Base-by-base conservation (phyloP, 2,113 vertebrate species). In the Thamnophis sirtalis region DNA sequence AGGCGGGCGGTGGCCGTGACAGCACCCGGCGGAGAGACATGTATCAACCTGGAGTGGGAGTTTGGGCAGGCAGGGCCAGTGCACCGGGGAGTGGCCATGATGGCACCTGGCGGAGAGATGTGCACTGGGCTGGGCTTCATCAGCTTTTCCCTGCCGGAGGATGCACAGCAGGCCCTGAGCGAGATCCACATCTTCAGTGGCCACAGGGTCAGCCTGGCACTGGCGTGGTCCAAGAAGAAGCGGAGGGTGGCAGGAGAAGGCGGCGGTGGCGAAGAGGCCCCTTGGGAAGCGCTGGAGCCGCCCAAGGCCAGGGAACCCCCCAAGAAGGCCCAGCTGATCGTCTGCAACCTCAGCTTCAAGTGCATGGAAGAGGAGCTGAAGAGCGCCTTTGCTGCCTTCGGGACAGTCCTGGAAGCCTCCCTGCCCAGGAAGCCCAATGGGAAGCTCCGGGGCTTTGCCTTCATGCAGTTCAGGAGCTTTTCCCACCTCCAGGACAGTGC, bases 281-380 rank as follows among this genome's bases (percentile, higher is more conserved):
- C 95, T n/a, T 93, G 95, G 89, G 94, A 91, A 22, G 95, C 96
- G 2, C 92, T 95, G 85, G 97, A 96, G 87, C 13, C 91, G 4
- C 96, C 96, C 93, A 97, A 95, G 49, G 4, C 96, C n/a, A 97
- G 95, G 94, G 98, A 96, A 53, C 95, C 84, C 21, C 95, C 95
- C 4, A 96, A 97, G 60, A 99, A 98, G 96, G 97, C 98, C 51
- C 96, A 97, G 88, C 97, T 99, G 60, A 99, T 99, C 85, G 96
- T 99, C 92, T 97, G 98, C 92, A 99, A 99, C 90, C 96, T 99
- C 73, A 99, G 98, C 94, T 99, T 99, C 95, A 98, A 98, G 98
- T 99, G 98, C 95, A 97, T 98, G 10, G 98, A 98, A 93, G 97
- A 96, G 48, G 98, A 99, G 90, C 97, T 99, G 90, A 98, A 96